Base-by-base conservation (phyloP, 2,888 invertebrate species). In the Yponomeuta plumbellus region DNA sequence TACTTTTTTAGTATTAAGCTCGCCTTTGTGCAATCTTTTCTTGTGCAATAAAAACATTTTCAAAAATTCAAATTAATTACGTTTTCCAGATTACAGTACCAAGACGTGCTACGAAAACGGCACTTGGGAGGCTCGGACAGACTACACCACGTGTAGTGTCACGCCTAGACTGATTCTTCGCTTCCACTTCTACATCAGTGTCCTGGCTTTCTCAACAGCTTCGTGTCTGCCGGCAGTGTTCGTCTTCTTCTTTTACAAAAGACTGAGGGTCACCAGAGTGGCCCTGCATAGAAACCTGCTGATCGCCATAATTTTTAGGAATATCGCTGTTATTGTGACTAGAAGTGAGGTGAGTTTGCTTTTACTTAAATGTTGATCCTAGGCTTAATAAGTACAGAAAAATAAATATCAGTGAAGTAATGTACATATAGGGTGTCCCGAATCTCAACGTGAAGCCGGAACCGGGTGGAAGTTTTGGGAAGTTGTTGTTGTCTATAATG, bases 241-340 rank as follows among this genome's bases (percentile, higher is more conserved):
- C 68, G 88, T 94, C 2, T 92, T 94, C 73, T 81, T 92, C 70
- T 80, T 84, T 69, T 94, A 93, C 76, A 91, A 88, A 68, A 84
- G 91, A 2, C 83, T 94, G 23, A 81, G 93, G 58, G 83, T 90
- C 17, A 91, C 90, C 5, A 85, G 93, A 68, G 88, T 93, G 0
- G 86, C 86, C 0, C 76, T 94, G 39, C 94, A 94, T 70, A 86
- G 94, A 68, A 94, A 94, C 75, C 79, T 94, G 40, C 80, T 94
- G 1, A 85, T 93, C 5, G 89, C 93, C 2, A 93, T 94, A 58
- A 84, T 93, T 0, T 66, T 92, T 1, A 89, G 94, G 69, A 94
- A 94, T 73, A 71, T 92, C 11, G 79, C 94, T 20, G 92, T 93
- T 4, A 92, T 94, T 44, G 72, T 93, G 20, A 91, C 92, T 22